Evolutionary conservation across 1,140 invertebrate genomes (phyloP).

Genomic region (Cecropterus lyciades): DNA sequence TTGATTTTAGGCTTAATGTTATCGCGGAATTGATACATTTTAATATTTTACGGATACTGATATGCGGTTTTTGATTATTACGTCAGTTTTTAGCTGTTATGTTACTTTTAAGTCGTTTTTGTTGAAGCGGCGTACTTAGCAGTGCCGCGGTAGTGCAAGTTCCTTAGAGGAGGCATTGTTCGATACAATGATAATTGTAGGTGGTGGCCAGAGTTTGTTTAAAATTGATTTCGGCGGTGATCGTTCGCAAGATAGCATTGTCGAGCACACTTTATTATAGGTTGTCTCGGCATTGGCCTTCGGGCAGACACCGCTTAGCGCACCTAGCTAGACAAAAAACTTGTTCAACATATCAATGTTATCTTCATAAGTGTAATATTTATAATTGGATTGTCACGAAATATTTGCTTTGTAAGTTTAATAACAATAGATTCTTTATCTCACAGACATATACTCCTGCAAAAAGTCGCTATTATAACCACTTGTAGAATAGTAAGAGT

Average conservation of each 20-base stretch:
- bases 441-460: too few relatives aligned
- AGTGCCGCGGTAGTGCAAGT: slow-evolving; percentile 29
- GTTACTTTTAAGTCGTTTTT: too few relatives aligned
- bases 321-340: slow-evolving; percentile 28
- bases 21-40: too few relatives aligned
- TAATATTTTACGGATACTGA: too few relatives aligned
- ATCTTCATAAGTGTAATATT: not conserved
- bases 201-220: slow-evolving; percentile 77
- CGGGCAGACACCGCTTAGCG: slow-evolving; percentile 25
- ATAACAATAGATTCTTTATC: too few relatives aligned
- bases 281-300: slow-evolving; percentile 40
- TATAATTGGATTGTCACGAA: not conserved
- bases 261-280: slow-evolving; percentile 69
- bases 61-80: too few relatives aligned
- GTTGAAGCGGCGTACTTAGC: not conserved
- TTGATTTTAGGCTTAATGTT: too few relatives aligned
- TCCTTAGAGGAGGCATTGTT: slow-evolving; percentile 69
- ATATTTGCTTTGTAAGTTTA: not conserved
- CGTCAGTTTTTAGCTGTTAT: too few relatives aligned
- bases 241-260: slow-evolving; percentile 57
- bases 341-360: slow-evolving; percentile 4
- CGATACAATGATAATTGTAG: slow-evolving; percentile 74
- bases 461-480: too few relatives aligned
- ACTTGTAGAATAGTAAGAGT: too few relatives aligned
- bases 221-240: slow-evolving; percentile 79